These are phyloP conservation scores for Pedionomus torquatus DNA, from an alignment of 2,113 vertebrate species.

Conservation along the genomic window DNA sequence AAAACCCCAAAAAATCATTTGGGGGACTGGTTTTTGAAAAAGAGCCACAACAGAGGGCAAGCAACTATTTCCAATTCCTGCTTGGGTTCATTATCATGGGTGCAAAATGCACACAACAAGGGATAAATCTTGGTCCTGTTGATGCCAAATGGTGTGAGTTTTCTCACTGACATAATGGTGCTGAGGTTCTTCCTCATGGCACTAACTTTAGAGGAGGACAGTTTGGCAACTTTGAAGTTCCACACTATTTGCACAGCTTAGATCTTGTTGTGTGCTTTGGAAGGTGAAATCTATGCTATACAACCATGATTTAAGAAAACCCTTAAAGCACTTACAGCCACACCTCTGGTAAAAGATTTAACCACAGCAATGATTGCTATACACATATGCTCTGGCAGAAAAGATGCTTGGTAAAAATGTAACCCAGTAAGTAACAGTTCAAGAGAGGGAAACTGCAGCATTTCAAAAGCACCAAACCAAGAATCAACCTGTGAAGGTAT, in stretches of 20 bases:
- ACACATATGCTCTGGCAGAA: neutral
- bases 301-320: neutral
- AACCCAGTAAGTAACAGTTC: neutral
- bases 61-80: neutral
- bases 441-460: neutral
- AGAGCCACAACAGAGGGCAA: neutral
- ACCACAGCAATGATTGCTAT: neutral
- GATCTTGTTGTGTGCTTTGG: neutral
- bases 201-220: neutral
- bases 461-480: neutral
- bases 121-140: neutral
- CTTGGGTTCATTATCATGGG: neutral
- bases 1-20: neutral
- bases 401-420: neutral
- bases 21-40: neutral
- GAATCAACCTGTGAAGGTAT: neutral
- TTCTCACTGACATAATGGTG: neutral
- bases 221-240: neutral
- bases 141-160: neutral
- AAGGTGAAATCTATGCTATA: neutral
- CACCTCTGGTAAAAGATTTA: neutral
- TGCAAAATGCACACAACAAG: neutral
- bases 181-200: neutral
- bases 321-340: neutral
- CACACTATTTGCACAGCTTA: neutral